A percentile compares a stretch with the other conserved stretches of the same genome.
phyloP scores from a whole-genome alignment of 2,113 vertebrate genomes.

The Rhinolophus sinicus region DNA sequence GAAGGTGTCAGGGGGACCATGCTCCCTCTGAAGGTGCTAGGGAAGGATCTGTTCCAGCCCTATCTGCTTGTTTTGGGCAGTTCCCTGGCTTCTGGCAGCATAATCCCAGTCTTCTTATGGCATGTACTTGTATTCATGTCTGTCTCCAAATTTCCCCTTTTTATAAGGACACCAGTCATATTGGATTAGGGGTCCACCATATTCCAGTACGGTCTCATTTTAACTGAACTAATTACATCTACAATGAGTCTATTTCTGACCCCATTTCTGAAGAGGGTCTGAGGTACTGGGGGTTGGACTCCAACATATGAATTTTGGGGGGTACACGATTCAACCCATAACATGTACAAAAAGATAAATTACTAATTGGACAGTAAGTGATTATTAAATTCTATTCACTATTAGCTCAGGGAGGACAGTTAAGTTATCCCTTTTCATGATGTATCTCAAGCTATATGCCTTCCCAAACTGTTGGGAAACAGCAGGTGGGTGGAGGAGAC shows the following conservation, averaged over 20 bases:
- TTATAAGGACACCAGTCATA: background rate
- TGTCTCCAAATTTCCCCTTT: background rate
- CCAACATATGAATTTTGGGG: background rate
- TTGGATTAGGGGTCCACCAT: background rate
- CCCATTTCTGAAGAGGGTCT: background rate
- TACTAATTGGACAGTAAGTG: background rate
- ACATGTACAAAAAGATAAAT: background rate
- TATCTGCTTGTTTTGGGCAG: background rate
- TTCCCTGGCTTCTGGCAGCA: background rate
- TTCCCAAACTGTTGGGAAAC: background rate
- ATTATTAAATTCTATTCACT: background rate
- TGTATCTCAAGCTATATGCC: background rate
- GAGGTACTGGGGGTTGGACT: background rate
- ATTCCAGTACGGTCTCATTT: background rate
- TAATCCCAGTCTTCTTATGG: background rate
- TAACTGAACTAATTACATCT: background rate
- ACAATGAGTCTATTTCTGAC: background rate
- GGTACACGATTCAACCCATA: background rate
- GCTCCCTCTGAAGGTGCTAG: background rate
- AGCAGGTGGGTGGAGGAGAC: too few species aligned
- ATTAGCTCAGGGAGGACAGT: background rate
- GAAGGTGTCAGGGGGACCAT: rapidly evolving
- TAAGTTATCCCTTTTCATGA: background rate
- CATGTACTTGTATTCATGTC: background rate
- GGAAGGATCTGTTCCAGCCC: background rate